These are phyloP conservation scores for Melanophora roralis DNA, from an alignment of 2,888 invertebrate species.

Conservation along the genomic window DNA sequence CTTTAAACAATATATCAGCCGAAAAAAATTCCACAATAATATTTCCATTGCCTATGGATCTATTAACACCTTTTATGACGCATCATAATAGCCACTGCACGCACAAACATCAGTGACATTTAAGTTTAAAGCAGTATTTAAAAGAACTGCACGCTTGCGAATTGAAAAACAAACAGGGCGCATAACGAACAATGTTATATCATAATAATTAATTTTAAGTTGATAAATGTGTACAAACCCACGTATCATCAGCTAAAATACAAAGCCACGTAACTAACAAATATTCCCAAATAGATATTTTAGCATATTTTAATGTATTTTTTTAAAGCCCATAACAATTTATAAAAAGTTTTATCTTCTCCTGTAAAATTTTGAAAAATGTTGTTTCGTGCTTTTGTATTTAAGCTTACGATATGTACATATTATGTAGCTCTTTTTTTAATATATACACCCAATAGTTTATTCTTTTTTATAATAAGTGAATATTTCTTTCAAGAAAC, in stretches of 20 bases:
- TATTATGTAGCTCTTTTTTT: no score
- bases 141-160: conserved; percentile 70
- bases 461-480: conserved; percentile 54
- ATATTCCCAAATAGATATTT: no score
- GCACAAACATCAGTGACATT: conserved; percentile 69
- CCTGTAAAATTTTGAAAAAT: no score
- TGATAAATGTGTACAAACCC: no score
- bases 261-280: no score
- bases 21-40: conserved; percentile 97
- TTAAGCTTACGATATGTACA: no score
- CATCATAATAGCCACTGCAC: conserved; percentile 50
- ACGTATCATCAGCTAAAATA: no score
- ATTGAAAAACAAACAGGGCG: conserved; percentile 20
- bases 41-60: conserved; percentile 93
- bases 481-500: conserved; percentile 45
- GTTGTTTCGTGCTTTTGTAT: no score
- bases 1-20: conserved; percentile 92
- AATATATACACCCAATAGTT: no score
- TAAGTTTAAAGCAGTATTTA: conserved; percentile 70
- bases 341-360: no score
- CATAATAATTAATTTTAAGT: background rate
- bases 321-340: background rate
- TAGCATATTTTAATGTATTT: background rate
- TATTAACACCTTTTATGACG: conserved; percentile 78
- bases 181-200: conserved; percentile 15